Evolutionary conservation across 2,113 vertebrate genomes (phyloP), one percentile per base, ranked within the genome.

Genomic region (Heterocephalus glaber): DNA sequence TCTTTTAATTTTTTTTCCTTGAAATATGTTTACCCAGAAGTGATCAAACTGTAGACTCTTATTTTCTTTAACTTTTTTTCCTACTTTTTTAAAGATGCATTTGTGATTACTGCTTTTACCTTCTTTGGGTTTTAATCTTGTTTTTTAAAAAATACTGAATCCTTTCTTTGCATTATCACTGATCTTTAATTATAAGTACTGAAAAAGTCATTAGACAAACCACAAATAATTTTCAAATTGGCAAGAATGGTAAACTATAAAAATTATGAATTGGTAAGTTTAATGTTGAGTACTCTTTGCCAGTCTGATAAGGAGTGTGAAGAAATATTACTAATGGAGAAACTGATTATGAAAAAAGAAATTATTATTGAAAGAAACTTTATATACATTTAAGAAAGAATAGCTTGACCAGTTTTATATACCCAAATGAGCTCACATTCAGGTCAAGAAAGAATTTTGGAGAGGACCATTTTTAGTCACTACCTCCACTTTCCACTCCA

Each of bases 41-140:
- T 41, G 30, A 5, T 60, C 49, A 81, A 76, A 19, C 28, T 90
- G 30, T 26, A 86, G 58, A 82, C 30, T 26, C 5, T 49, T 60
- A 17, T 82, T 95, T 96, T 85, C 28, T 65, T 54, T 83, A 79
- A 82, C 52, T 52, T 77, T 79, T 87, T 95, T 85, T 38, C n/a
- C n/a, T 58, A 58, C 54, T 92, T 80, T 85, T 28, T 72, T 14
- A n/a, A 41, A 80, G 47, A 63, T 92, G 60, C n/a, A 66, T 60
- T 66, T 87, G 54, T 84, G 77, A 35, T 95, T 92, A 68, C 22
- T 33, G 16, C 14, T 81, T 92, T 95, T 80, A n/a, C 30, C 20
- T 66, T 33, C 5, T 28, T 63, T 81, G 89, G 74, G 74, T 89
- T 74, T 89, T 2, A 54, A 30, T 56, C 5, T 9, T 85, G 26